Percentiles rank a stretch among this genome's conserved stretches.
phyloP scores from a whole-genome alignment of 2,888 invertebrate species.

The Hypena proboscidalis region DNA sequence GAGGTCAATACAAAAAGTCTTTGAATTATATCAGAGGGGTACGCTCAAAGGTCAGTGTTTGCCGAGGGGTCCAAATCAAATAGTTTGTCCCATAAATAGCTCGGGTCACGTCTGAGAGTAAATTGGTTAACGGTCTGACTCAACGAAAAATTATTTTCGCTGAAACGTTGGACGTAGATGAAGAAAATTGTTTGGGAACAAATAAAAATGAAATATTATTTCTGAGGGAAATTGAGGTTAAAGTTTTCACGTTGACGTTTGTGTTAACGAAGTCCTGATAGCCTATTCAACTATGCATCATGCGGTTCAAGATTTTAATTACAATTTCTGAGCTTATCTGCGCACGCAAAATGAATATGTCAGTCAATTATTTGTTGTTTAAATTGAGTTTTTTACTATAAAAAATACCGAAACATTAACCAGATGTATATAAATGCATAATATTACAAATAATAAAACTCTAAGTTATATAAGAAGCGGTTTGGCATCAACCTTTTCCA shows the following conservation, averaged over 20 bases:
- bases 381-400: neutral
- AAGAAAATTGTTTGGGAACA: slow-evolving; percentile 44
- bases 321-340: slow-evolving; percentile 19
- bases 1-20: slow-evolving; percentile 41
- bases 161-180: slow-evolving; percentile 33
- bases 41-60: slow-evolving; percentile 48
- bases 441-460: neutral
- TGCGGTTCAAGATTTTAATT: slow-evolving; percentile 23
- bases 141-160: slow-evolving; percentile 45
- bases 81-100: slow-evolving; percentile 50
- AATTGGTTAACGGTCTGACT: slow-evolving; percentile 48
- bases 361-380: neutral
- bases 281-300: slow-evolving; percentile 21
- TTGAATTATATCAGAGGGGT: slow-evolving; percentile 39
- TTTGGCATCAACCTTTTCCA: neutral
- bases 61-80: slow-evolving; percentile 46
- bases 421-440: neutral
- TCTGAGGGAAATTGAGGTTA: slow-evolving; percentile 29
- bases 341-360: slow-evolving; percentile 12
- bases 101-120: slow-evolving; percentile 46
- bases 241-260: slow-evolving; percentile 33
- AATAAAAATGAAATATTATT: slow-evolving; percentile 46
- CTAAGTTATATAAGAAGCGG: neutral
- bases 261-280: slow-evolving; percentile 32
- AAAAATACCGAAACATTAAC: too few relatives aligned